Evolutionary conservation across 2,888 invertebrate genomes (phyloP).

Genomic region (Encarsia formosa): DNA sequence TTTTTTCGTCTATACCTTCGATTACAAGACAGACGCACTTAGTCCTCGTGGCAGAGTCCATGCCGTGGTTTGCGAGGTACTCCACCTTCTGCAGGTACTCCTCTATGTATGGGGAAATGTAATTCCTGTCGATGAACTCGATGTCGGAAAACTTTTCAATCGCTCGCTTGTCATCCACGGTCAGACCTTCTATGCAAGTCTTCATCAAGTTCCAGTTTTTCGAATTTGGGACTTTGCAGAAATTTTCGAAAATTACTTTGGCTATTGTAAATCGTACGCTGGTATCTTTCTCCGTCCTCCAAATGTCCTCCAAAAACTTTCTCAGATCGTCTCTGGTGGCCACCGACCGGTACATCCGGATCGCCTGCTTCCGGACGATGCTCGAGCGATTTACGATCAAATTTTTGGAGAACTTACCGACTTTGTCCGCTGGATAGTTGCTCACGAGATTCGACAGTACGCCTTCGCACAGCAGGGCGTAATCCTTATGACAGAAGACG

Average conservation of each 20-base stretch:
- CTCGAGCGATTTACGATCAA: background rate
- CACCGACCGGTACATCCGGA: background rate
- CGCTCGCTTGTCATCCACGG: background rate
- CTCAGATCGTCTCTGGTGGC: background rate
- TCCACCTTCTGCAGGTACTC: constrained; percentile 7
- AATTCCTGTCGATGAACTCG: background rate
- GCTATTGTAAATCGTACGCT: background rate
- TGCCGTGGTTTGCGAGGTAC: background rate
- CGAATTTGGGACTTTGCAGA: background rate
- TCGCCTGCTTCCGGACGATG: background rate
- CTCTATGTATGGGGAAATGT: constrained; percentile 1
- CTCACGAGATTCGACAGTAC: background rate
- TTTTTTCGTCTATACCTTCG: background rate
- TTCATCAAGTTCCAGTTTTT: constrained; percentile 8
- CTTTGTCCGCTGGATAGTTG: background rate
- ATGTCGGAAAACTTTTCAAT: constrained; percentile 1
- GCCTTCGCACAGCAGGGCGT: background rate
- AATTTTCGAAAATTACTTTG: constrained; percentile 1
- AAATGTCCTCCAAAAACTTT: background rate
- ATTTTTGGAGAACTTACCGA: background rate
- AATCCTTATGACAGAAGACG: constrained; percentile 3
- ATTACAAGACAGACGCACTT: constrained; percentile 5
- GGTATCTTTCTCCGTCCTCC: background rate
- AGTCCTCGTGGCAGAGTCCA: background rate
- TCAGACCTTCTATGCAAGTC: constrained; percentile 1